Evolutionary conservation across 2,113 vertebrate species (phyloP), one percentile per base, ranked within the genome.

Genomic region (Danionella cerebrum): DNA sequence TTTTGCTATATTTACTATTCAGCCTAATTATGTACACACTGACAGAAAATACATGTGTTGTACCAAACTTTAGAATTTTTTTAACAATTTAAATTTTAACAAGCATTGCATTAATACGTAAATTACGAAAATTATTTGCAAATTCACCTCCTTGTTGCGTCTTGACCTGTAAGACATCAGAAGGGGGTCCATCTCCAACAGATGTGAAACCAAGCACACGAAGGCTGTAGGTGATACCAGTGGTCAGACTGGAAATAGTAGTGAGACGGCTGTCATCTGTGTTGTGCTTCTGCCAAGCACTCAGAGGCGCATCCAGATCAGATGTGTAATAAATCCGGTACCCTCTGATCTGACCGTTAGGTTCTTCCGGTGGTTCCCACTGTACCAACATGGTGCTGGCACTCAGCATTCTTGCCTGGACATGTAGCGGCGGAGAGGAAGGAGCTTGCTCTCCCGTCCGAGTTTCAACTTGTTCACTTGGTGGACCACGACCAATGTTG

Each of bases 341-440:
- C 1, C 96, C 96, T 2, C 87, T 86, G 59, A 98, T 91, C 76
- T 93, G 89, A 1, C 96, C 96, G 0, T 98, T 98, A 66, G 95
- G 90, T 66, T 98, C 96, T 76, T 97, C 95, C 0, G 96, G 96
- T 1, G 91, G 89, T 60, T 98, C 92, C 96, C 96, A 98, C 74
- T 95, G 93, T 1, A 98, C 93, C 72, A 98, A 85, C 92, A 97
- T 94, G 65, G 94, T 95, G 84, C 90, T 95, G 78, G 93, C 88
- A 0, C 93, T 96, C 69, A 98, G 86, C 94, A 98, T 94, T 16
- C 94, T 90, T 0, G 94, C 94, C 77, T 94, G 92, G 4, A 98
- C 89, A 0, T 90, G 91, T 38, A 96, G 89, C 0, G 96, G 96
- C 0, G 95, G 88, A 2, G 94, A 97, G 4, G 95, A 98, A 4